Evolutionary conservation across 2,113 vertebrate species (phyloP), one percentile per base, ranked within the genome.

Genomic region (Hirundichthys speculiger): DNA sequence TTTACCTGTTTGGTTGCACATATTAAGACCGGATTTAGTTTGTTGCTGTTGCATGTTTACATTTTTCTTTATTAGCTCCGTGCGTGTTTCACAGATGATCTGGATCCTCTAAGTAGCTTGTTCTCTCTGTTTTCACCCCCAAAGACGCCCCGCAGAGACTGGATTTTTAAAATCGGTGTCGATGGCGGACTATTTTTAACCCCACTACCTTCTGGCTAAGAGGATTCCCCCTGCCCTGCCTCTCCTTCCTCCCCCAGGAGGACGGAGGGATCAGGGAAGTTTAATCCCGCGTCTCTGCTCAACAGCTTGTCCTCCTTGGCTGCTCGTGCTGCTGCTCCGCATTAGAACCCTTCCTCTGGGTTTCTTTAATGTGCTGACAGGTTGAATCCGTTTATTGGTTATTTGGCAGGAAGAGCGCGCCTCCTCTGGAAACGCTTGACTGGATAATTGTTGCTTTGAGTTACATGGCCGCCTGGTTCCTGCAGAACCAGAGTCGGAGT

Each of bases 201-300:
- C 72, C 50, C 19, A 43, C 39, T 69, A 71, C 73, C 71, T 77
- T 46, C 49, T 68, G 69, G 48, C 60, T 87, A 88, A 90, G 77
- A 83, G 85, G 86, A 88, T 83, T 85, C 64, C 49, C 59, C 25
- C 1, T 25, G 55, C 7, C 18, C 13, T 4, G 10, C 2, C 27
- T 59, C 45, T 50, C 38, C 38, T 64, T 47, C 19, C 69, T 57
- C 72, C 71, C 51, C 66, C 34, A n/a, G n/a, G n/a, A n/a, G n/a
- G n/a, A n/a, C n/a, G n/a, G 43, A 41, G 13, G 66, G 80, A 78
- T 84, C 83, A 82, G 77, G 56, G 30, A 30, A 67, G 69, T 74
- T n/a, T 88, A 85, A 86, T 88, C 86, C 70, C 41, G 1, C 56
- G 45, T 55, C 58, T 15, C 67, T 71, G 57, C 53, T 62, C 51